These are phyloP conservation scores for Embiotoca jacksoni DNA, from an alignment of 2,113 vertebrate genomes.

Conservation along the genomic window DNA sequence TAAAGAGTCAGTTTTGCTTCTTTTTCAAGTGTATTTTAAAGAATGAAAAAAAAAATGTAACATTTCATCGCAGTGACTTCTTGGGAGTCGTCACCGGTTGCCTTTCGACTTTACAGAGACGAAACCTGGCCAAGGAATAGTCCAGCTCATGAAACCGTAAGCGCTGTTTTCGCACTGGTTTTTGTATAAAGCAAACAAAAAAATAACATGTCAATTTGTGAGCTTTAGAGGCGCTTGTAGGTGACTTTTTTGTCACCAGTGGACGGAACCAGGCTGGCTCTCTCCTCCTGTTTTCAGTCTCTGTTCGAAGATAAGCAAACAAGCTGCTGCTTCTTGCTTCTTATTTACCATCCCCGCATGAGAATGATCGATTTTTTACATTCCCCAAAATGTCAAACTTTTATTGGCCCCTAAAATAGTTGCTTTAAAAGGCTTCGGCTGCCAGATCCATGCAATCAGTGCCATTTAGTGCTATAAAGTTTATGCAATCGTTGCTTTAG, in stretches of 20 bases:
- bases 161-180: too few relatives aligned
- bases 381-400: too few relatives aligned
- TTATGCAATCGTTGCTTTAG: constrained; percentile 58
- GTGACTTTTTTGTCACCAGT: too few relatives aligned
- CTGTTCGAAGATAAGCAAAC: constrained; percentile 37
- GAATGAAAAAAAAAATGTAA: constrained; percentile 1
- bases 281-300: background rate
- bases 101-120: too few relatives aligned
- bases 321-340: background rate
- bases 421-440: background rate
- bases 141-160: too few relatives aligned
- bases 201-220: background rate
- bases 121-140: too few relatives aligned
- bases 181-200: too few relatives aligned
- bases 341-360: background rate
- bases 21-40: constrained; percentile 1
- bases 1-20: background rate
- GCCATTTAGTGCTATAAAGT: constrained; percentile 32
- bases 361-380: too few relatives aligned
- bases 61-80: too few relatives aligned
- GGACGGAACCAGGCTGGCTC: too few relatives aligned
- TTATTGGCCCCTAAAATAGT: too few relatives aligned
- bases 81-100: too few relatives aligned
- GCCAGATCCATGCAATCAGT: background rate
- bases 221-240: background rate